A percentile compares a stretch with the other conserved stretches of the same genome.
These are phyloP conservation scores for Polyergus mexicanus DNA, from an alignment of 1,140 invertebrate genomes.

Conservation along the genomic window DNA sequence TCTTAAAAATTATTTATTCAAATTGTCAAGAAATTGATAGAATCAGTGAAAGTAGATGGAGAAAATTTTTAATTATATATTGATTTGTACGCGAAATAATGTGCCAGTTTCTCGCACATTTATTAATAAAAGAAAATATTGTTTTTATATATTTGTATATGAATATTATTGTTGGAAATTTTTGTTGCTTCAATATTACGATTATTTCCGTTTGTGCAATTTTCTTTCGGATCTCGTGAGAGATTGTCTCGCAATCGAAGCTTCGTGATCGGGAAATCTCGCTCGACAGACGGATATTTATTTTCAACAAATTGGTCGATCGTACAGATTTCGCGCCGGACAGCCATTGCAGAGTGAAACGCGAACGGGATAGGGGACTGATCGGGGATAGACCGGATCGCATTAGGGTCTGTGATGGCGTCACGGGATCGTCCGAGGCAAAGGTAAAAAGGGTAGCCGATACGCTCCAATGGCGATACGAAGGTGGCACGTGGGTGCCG, in stretches of 20 bases:
- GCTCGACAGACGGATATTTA: slow-evolving; percentile 58
- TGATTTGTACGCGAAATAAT: no score
- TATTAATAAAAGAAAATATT: not conserved
- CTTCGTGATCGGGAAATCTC: slow-evolving; percentile 50
- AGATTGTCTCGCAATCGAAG: slow-evolving; percentile 40
- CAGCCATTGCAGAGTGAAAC: slow-evolving; percentile 48
- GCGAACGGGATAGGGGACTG: slow-evolving; percentile 25
- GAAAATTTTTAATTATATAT: no score
- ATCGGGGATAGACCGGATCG: slow-evolving; percentile 60
- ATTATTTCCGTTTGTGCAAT: not conserved
- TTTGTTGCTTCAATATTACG: slow-evolving; percentile 6
- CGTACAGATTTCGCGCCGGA: slow-evolving; percentile 62
- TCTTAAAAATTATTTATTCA: no score
- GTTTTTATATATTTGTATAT: not conserved
- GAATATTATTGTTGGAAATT: slow-evolving; percentile 14
- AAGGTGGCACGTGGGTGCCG: slow-evolving; percentile 18
- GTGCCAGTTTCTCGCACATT: not conserved
- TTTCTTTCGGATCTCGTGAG: slow-evolving; percentile 26
- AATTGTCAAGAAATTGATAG: no score
- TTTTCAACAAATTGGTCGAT: slow-evolving; percentile 65
- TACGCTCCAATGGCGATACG: slow-evolving; percentile 7
- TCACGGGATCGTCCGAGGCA: slow-evolving; percentile 2
- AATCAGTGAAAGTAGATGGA: no score
- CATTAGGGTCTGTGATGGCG: slow-evolving; percentile 58
- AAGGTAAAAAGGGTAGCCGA: slow-evolving; percentile 48